phyloP scores from a whole-genome alignment of 2,888 invertebrate genomes.

The Hirtodrosophila trivittata region DNA sequence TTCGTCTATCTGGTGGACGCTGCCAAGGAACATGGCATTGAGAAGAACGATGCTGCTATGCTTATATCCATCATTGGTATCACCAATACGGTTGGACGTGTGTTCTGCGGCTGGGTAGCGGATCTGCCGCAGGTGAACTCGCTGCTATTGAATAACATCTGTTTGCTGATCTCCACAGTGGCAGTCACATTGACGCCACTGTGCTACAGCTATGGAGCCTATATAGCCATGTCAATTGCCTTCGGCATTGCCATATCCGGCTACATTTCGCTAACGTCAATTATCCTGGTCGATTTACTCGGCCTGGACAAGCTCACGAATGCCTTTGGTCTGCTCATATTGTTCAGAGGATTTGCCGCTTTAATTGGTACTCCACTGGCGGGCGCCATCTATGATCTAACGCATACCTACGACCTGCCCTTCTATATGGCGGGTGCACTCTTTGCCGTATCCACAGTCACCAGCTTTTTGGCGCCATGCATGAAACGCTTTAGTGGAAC shows the following conservation, averaged over 20 bases:
- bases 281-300: slow-evolving; percentile 97
- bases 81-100: slow-evolving; percentile 96
- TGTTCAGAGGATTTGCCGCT: slow-evolving; percentile 97
- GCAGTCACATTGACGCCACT: slow-evolving; percentile 93
- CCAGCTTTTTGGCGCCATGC: slow-evolving; percentile 92
- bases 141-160: slow-evolving; percentile 95
- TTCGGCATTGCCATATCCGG: slow-evolving; percentile 97
- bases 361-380: slow-evolving; percentile 93
- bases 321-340: slow-evolving; percentile 97
- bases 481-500: slow-evolving; percentile 86
- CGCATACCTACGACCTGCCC: slow-evolving; percentile 92
- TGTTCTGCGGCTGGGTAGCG: slow-evolving; percentile 94
- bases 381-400: slow-evolving; percentile 95
- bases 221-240: slow-evolving; percentile 92
- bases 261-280: slow-evolving; percentile 98
- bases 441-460: slow-evolving; percentile 92
- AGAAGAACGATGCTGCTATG: slow-evolving; percentile 86
- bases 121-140: slow-evolving; percentile 97
- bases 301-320: slow-evolving; percentile 98
- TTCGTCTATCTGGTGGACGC: slow-evolving; percentile 97
- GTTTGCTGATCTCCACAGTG: slow-evolving; percentile 94
- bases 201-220: slow-evolving; percentile 90
- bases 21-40: slow-evolving; percentile 89
- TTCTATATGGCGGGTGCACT: slow-evolving; percentile 96
- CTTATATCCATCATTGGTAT: slow-evolving; percentile 89